phyloP scores from a whole-genome alignment of 1,140 invertebrate species.

The Xylocopa sonorina region DNA sequence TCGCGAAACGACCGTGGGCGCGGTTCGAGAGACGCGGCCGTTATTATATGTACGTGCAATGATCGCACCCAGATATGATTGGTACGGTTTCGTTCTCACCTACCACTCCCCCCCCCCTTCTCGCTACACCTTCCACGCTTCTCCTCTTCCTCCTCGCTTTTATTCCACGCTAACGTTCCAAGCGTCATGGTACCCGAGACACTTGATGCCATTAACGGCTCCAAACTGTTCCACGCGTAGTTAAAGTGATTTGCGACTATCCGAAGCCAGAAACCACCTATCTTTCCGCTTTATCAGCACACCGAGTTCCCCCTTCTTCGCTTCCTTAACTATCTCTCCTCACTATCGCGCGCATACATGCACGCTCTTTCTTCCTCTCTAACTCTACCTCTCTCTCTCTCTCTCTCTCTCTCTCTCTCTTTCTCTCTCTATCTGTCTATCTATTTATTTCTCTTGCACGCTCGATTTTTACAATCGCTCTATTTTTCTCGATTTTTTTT shows the following conservation, averaged over 20 bases:
- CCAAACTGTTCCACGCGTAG: constrained; percentile 79
- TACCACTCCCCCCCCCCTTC: constrained; percentile 11
- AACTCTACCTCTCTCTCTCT: no score
- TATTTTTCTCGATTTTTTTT: no score
- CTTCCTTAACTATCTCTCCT: constrained; percentile 5
- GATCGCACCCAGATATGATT: no score
- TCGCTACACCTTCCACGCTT: not conserved
- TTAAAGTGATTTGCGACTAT: constrained; percentile 82
- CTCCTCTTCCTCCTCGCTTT: constrained; percentile 14
- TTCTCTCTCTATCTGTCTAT: no score
- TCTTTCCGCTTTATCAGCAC: constrained; percentile 46
- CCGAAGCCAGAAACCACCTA: constrained; percentile 70
- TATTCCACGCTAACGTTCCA: not conserved
- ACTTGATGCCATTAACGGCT: constrained; percentile 81
- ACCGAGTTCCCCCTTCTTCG: constrained; percentile 7
- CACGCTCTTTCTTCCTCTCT: constrained; percentile 2
- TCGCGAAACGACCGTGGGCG: no score
- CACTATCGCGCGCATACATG: constrained; percentile 10
- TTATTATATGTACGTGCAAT: no score
- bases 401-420: no score
- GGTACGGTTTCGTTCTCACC: not conserved
- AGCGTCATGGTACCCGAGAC: constrained; percentile 76
- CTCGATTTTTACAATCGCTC: no score
- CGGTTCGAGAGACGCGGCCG: no score
- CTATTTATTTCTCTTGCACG: no score